Conservation (phyloP, 1,140 invertebrate species). For the Grapholita molesta region DNA sequence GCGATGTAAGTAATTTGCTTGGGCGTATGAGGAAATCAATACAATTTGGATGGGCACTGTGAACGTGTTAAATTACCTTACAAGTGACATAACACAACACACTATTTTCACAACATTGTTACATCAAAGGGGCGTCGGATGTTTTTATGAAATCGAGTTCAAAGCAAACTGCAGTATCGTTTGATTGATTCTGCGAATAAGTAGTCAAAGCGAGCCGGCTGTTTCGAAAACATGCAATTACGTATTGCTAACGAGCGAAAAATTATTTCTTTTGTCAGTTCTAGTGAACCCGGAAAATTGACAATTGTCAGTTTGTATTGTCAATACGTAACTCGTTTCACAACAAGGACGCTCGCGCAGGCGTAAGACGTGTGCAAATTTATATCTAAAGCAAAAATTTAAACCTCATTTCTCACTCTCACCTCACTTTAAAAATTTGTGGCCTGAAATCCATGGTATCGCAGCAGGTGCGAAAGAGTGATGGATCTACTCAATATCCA, state of each 20-base stretch:
- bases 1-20: no score
- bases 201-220: conserved; percentile 19
- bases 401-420: no score
- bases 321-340: no score
- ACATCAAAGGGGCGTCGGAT: conserved; percentile 17
- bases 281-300: no score
- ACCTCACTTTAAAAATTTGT: no score
- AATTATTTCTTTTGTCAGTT: conserved; percentile 17
- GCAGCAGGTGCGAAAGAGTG: conserved; percentile 27
- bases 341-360: no score
- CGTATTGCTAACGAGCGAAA: conserved; percentile 19
- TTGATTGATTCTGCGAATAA: conserved; percentile 41
- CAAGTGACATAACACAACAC: not conserved
- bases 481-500: conserved; percentile 41
- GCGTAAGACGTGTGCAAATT: no score
- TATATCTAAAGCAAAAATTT: no score
- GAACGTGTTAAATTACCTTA: not conserved
- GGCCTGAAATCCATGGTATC: not conserved
- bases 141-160: conserved; percentile 20
- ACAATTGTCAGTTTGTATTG: no score
- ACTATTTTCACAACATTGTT: not conserved
- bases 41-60: no score
- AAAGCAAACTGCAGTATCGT: conserved; percentile 24
- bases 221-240: conserved; percentile 25
- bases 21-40: no score